phyloP scores from a whole-genome alignment of 2,797 vertebrate species.

The Urophycis tenuis region DNA sequence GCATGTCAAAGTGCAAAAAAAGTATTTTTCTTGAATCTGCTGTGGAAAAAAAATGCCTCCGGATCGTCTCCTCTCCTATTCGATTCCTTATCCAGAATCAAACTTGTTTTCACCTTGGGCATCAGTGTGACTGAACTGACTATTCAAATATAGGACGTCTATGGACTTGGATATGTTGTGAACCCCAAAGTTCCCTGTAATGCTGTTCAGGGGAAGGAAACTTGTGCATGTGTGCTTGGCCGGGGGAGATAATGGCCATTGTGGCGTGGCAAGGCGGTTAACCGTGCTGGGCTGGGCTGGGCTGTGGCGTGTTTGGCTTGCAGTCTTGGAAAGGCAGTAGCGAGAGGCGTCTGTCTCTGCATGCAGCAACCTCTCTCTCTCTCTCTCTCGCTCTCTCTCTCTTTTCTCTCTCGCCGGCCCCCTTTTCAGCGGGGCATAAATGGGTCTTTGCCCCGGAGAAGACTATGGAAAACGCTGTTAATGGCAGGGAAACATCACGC shows the following conservation, averaged over 20 bases:
- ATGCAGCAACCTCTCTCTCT: slow-evolving; percentile 12
- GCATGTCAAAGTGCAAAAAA: background rate
- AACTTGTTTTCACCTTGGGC: background rate
- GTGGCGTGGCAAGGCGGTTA: slow-evolving; percentile 20
- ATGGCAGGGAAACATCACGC: slow-evolving; percentile 36
- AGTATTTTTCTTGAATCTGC: background rate
- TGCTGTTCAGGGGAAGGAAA: slow-evolving; percentile 21
- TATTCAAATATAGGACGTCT: background rate
- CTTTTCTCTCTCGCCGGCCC: slow-evolving; percentile 36
- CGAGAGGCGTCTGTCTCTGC: slow-evolving; percentile 32
- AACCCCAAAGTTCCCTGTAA: slow-evolving; percentile 38
- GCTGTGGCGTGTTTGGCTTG: slow-evolving; percentile 41
- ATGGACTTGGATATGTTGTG: background rate
- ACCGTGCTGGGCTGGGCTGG: slow-evolving; percentile 31
- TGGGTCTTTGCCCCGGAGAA: slow-evolving; percentile 39
- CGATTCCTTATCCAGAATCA: background rate
- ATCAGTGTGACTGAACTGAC: background rate
- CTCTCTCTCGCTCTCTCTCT: slow-evolving; percentile 8
- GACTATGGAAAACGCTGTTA: slow-evolving; percentile 29
- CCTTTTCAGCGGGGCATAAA: slow-evolving; percentile 42
- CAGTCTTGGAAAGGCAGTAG: slow-evolving; percentile 12
- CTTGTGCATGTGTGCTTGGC: slow-evolving; percentile 14
- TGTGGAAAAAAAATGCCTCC: background rate
- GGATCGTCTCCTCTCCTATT: background rate
- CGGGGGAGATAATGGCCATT: slow-evolving; percentile 31